Percentiles rank a stretch among this genome's conserved stretches.
phyloP scores from a whole-genome alignment of 2,888 invertebrate species.

The Perizoma affinitatum region DNA sequence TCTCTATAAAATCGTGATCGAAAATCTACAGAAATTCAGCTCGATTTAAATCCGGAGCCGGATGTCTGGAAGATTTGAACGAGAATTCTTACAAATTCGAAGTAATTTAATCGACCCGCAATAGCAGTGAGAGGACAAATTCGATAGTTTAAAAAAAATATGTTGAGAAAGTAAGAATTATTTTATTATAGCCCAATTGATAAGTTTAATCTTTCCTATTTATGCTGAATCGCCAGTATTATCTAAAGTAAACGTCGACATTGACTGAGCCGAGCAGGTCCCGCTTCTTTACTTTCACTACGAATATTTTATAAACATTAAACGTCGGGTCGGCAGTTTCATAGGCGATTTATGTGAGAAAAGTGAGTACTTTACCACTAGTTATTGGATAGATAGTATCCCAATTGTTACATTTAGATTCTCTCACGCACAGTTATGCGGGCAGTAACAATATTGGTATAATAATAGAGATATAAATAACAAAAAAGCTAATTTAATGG shows the following conservation, averaged over 20 bases:
- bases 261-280: conserved; percentile 44
- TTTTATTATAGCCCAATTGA: no score
- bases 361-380: conserved; percentile 24
- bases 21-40: no score
- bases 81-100: no score
- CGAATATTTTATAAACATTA: conserved; percentile 41
- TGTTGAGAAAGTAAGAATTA: no score
- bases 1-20: no score
- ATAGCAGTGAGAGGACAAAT: no score
- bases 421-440: conserved; percentile 34
- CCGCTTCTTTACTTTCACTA: conserved; percentile 61
- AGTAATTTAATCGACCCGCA: no score
- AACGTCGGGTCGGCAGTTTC: conserved; percentile 26
- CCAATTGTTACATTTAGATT: conserved; percentile 31
- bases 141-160: no score
- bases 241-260: conserved; percentile 41
- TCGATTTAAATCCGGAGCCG: no score
- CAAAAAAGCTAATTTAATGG: conserved; percentile 13
- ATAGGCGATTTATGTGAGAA: conserved; percentile 27
- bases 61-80: no score
- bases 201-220: no score
- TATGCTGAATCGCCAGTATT: conserved; percentile 26
- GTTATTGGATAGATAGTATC: conserved; percentile 29
- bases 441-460: conserved; percentile 28
- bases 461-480: conserved; percentile 30